Conservation (phyloP, 1,140 invertebrate genomes). For the Argopecten irradians region DNA sequence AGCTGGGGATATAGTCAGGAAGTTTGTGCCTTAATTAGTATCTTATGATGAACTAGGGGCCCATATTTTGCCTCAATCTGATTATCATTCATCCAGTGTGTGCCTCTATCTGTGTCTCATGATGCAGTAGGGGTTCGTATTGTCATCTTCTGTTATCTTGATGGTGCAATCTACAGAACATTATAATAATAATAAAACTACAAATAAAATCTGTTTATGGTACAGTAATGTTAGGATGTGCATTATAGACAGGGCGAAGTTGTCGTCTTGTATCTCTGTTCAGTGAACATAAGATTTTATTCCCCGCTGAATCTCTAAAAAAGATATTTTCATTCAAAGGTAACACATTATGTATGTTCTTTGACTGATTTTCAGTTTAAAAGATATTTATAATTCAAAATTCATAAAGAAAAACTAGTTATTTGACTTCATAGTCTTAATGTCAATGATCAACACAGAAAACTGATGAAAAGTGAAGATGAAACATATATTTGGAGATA, state of each 20-base stretch:
- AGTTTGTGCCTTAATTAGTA: no score
- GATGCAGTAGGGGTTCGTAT: background rate
- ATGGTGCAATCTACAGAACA: background rate
- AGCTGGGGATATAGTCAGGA: no score
- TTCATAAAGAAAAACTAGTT: background rate
- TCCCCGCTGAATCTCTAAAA: background rate
- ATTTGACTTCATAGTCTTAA: background rate
- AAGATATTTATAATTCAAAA: background rate
- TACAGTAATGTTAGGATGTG: no score
- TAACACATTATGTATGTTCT: no score
- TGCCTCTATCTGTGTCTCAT: no score
- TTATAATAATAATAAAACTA: background rate
- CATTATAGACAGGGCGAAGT: no score
- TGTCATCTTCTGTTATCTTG: background rate
- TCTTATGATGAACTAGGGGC: no score
- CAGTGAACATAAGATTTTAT: background rate
- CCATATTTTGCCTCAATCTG: no score
- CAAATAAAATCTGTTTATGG: background rate
- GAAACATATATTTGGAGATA: no score
- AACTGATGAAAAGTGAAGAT: background rate
- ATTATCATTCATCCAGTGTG: no score
- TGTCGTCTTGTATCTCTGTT: no score
- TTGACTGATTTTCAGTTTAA: background rate
- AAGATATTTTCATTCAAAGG: background rate
- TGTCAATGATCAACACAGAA: background rate